These are phyloP conservation scores for Conger conger DNA, from an alignment of 2,113 vertebrate species.

Conservation along the genomic window DNA sequence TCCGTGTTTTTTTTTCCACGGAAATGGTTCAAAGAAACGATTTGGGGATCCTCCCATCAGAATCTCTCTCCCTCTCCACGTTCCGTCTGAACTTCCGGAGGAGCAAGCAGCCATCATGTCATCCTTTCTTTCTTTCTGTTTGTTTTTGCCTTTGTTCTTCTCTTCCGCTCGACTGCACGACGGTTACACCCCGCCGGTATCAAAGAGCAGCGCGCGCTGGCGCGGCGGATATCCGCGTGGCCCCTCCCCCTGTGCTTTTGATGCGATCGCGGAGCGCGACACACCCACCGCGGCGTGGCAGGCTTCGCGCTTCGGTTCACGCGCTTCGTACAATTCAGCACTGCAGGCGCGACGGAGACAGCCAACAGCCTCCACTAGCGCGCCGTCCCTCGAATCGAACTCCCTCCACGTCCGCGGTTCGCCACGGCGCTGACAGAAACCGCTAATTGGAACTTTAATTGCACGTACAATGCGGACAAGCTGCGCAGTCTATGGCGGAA, in stretches of 20 bases:
- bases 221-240: conserved; percentile 9
- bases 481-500: background rate
- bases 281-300: background rate
- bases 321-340: background rate
- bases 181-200: conserved; percentile 7
- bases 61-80: background rate
- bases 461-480: background rate
- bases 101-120: conserved; percentile 9
- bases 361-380: background rate
- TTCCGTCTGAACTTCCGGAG: background rate
- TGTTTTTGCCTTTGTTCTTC: conserved; percentile 4
- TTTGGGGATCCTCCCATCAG: conserved; percentile 13
- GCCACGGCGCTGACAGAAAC: background rate
- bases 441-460: background rate
- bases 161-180: background rate
- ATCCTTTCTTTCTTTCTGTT: background rate
- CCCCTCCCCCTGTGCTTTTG: background rate
- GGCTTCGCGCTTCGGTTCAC: conserved; percentile 1
- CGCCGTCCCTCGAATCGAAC: background rate
- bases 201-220: background rate
- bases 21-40: conserved; percentile 9
- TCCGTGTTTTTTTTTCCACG: too few relatives aligned
- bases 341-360: background rate
- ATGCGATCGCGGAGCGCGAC: conserved; percentile 11
- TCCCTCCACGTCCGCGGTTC: background rate